Evolutionary conservation across 1,140 invertebrate species (phyloP).

Genomic region (Linepithema humile): DNA sequence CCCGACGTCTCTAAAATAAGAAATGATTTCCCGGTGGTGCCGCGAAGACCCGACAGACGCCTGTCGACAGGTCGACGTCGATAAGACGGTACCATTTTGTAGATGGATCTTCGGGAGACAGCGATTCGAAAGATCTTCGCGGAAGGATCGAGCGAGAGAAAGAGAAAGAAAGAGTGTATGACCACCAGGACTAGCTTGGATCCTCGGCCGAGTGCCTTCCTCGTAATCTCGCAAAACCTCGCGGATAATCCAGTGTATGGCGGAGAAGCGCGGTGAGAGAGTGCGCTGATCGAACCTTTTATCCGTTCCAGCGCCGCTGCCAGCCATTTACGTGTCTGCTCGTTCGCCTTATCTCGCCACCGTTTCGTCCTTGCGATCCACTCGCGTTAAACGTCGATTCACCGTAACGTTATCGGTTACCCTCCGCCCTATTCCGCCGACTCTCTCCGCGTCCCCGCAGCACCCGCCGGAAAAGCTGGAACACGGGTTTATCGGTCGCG

Average conservation of each 20-base stretch:
- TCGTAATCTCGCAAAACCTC: conserved; percentile 68
- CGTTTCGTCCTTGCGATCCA: conserved; percentile 61
- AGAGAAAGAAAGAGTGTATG: conserved; percentile 15
- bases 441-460: neutral
- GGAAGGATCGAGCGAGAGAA: neutral
- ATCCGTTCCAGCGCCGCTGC: conserved; percentile 58
- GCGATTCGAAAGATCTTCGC: neutral
- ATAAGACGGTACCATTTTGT: conserved; percentile 60
- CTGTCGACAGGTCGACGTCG: conserved; percentile 47
- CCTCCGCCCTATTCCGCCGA: neutral
- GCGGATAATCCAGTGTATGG: conserved; percentile 66
- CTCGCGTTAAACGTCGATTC: conserved; percentile 70
- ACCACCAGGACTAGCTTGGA: conserved; percentile 43
- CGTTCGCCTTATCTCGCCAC: conserved; percentile 64
- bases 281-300: conserved; percentile 71
- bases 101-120: conserved; percentile 44
- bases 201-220: conserved; percentile 47
- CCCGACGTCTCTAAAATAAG: conserved; percentile 24
- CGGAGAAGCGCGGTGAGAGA: conserved; percentile 9
- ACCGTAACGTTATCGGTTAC: conserved; percentile 56
- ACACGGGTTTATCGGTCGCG: conserved; percentile 57
- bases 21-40: conserved; percentile 7
- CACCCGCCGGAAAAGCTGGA: conserved; percentile 1
- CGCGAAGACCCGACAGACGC: conserved; percentile 28
- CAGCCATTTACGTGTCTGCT: conserved; percentile 66